phyloP scores from a whole-genome alignment of 2,888 invertebrate genomes.

The Iphiclides podalirius region DNA sequence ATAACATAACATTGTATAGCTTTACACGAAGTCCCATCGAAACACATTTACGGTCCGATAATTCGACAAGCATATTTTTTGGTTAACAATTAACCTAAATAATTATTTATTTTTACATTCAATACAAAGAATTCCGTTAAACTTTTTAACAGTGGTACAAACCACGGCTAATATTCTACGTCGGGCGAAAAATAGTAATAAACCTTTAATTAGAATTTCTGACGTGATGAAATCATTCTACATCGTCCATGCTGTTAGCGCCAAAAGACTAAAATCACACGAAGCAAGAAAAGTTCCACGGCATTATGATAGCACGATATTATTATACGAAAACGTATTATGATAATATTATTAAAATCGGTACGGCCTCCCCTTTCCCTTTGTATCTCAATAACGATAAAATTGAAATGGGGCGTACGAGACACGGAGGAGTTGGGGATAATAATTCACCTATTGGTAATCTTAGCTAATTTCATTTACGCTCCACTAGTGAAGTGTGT shows the following conservation, averaged over 20 bases:
- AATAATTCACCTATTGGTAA: slow-evolving; percentile 10
- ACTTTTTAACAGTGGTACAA: too few species aligned
- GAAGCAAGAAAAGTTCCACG: background rate
- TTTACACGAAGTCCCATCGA: too few species aligned
- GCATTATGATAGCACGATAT: background rate
- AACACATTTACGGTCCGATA: slow-evolving; percentile 13
- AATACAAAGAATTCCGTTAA: too few species aligned
- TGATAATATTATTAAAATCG: background rate
- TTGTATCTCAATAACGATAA: slow-evolving; percentile 8
- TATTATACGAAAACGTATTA: background rate
- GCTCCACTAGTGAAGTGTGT: slow-evolving; percentile 8
- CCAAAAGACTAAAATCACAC: too few species aligned
- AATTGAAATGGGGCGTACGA: background rate
- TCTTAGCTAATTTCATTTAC: slow-evolving; percentile 6
- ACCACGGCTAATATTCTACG: too few species aligned
- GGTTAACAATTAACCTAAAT: slow-evolving; percentile 17
- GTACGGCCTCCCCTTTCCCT: background rate
- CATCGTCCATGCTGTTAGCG: too few species aligned
- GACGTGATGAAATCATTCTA: too few species aligned
- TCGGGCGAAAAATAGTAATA: too few species aligned
- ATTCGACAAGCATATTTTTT: slow-evolving; percentile 12
- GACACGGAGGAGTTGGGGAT: background rate
- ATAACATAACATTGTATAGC: too few species aligned
- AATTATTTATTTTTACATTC: too few species aligned
- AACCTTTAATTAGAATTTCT: too few species aligned